phyloP scores from a whole-genome alignment of 2,888 invertebrate genomes.

The Oeneis ivallda region DNA sequence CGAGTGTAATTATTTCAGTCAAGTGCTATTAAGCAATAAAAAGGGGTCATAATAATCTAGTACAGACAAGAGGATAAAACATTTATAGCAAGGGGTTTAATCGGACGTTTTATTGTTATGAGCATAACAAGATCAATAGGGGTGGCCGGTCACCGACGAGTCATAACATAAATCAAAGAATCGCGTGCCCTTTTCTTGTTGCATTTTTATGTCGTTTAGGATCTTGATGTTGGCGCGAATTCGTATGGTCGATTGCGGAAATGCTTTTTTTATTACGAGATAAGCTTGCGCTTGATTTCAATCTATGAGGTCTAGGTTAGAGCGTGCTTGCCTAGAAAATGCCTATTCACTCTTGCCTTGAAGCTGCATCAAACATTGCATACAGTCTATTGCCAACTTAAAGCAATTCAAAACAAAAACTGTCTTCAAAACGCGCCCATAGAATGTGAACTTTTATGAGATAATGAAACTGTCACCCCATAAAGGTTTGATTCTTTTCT shows the following conservation, averaged over 20 bases:
- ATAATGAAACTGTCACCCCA: too few species aligned
- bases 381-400: too few species aligned
- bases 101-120: constrained; percentile 68
- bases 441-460: too few species aligned
- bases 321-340: too few species aligned
- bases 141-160: constrained; percentile 19
- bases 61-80: constrained; percentile 24
- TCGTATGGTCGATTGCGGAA: not conserved
- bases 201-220: not conserved
- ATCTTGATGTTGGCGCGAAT: constrained; percentile 10
- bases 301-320: too few species aligned
- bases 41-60: not conserved
- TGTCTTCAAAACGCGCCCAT: too few species aligned
- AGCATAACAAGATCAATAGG: constrained; percentile 14
- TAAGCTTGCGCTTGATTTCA: too few species aligned
- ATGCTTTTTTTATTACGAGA: too few species aligned
- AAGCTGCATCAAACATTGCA: too few species aligned
- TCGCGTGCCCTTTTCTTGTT: not conserved
- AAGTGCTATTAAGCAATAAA: constrained; percentile 1
- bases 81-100: constrained; percentile 52
- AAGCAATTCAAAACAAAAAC: too few species aligned
- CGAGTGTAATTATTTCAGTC: not conserved
- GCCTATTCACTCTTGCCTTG: too few species aligned
- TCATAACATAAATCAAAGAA: constrained; percentile 20
- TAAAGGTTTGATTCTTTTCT: too few species aligned